These are phyloP conservation scores for Trichonephila clavata DNA, from an alignment of 1,140 invertebrate species.

Conservation along the genomic window DNA sequence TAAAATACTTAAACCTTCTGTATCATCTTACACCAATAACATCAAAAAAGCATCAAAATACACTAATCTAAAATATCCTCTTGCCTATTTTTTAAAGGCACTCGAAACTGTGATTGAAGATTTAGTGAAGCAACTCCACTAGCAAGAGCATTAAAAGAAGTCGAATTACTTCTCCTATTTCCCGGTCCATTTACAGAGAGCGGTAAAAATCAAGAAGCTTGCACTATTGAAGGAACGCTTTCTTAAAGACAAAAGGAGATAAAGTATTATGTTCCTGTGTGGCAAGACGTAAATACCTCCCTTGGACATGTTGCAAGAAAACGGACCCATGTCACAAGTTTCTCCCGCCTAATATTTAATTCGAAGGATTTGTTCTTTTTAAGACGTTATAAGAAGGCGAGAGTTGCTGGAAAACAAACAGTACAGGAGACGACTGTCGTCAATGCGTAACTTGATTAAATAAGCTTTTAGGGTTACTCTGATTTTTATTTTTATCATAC, in stretches of 20 bases:
- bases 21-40: too few species aligned
- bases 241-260: neutral
- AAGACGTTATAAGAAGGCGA: neutral
- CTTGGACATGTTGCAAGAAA: neutral
- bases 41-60: too few species aligned
- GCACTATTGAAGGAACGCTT: neutral
- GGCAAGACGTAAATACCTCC: neutral
- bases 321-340: neutral
- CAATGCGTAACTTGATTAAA: neutral
- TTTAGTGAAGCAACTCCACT: neutral
- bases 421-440: neutral
- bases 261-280: neutral
- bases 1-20: too few species aligned
- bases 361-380: neutral
- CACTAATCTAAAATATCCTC: too few species aligned
- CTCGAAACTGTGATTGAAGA: neutral
- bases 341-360: conserved; percentile 1
- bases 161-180: conserved; percentile 3
- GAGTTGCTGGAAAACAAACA: conserved; percentile 5
- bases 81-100: neutral
- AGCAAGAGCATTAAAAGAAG: neutral
- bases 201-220: neutral
- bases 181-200: neutral
- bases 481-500: too few species aligned
- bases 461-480: neutral